phyloP scores from a whole-genome alignment of 2,888 invertebrate genomes.

The Caenorhabditis sp. region DNA sequence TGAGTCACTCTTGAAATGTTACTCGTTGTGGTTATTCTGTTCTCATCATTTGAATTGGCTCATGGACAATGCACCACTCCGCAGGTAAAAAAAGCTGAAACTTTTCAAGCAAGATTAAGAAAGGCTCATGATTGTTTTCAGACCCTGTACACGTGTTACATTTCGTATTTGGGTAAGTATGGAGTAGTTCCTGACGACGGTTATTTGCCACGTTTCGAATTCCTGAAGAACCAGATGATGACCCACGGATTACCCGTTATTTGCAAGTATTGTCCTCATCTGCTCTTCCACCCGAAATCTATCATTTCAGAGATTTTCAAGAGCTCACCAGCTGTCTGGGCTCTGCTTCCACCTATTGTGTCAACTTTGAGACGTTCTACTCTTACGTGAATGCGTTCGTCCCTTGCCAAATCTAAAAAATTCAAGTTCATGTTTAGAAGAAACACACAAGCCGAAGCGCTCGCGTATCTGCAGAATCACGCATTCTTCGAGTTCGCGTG shows the following conservation, averaged over 20 bases:
- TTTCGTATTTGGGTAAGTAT: conserved; percentile 50
- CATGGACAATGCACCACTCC: conserved; percentile 38
- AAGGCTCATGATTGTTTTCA: conserved; percentile 4
- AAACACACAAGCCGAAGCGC: conserved; percentile 26
- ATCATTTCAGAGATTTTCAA: conserved; percentile 42
- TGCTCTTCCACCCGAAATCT: background rate
- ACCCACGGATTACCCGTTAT: conserved; percentile 38
- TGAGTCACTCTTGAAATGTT: conserved; percentile 26
- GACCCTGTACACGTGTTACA: conserved; percentile 44
- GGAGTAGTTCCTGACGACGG: conserved; percentile 42
- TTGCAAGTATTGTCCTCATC: conserved; percentile 32
- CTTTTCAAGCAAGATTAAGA: background rate
- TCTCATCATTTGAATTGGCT: background rate
- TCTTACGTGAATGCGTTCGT: conserved; percentile 17
- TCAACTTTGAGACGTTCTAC: conserved; percentile 39
- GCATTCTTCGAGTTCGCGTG: conserved; percentile 62
- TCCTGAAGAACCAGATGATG: conserved; percentile 40
- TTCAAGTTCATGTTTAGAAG: conserved; percentile 7
- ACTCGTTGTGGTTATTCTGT: background rate
- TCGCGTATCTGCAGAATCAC: conserved; percentile 55
- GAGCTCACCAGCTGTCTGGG: conserved; percentile 29
- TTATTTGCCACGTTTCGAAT: conserved; percentile 21
- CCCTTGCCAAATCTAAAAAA: background rate
- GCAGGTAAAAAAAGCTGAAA: conserved; percentile 2
- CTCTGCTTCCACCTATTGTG: conserved; percentile 22